Percentiles rank a stretch among this genome's conserved stretches.
Conservation (phyloP, 2,113 vertebrate genomes). For the Alectura lathami region DNA sequence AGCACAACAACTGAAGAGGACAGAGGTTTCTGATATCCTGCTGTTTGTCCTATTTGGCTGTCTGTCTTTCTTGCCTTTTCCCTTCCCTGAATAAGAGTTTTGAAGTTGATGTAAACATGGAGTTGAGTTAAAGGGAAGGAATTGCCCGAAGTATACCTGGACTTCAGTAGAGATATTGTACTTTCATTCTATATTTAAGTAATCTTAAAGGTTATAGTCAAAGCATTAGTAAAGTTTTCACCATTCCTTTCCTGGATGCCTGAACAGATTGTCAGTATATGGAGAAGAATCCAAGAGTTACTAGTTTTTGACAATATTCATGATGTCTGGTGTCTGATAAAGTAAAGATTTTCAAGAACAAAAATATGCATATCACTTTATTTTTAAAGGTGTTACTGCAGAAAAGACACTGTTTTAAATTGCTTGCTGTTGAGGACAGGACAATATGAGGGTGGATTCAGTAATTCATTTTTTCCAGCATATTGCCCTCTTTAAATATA, state of each 20-base stretch:
- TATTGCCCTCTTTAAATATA: not conserved
- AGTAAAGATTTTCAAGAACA: conserved; percentile 34
- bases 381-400: conserved; percentile 46
- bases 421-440: conserved; percentile 6
- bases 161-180: conserved; percentile 67
- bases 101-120: not conserved
- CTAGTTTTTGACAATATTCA: conserved; percentile 6
- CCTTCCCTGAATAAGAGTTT: conserved; percentile 49
- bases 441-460: conserved; percentile 9
- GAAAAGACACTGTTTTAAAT: conserved; percentile 31
- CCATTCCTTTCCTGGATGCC: conserved; percentile 23
- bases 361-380: conserved; percentile 45
- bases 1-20: not conserved
- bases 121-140: conserved; percentile 41
- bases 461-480: conserved; percentile 6
- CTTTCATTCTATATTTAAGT: conserved; percentile 70
- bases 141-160: conserved; percentile 36
- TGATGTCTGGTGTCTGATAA: conserved; percentile 2
- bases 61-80: not conserved
- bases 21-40: not conserved
- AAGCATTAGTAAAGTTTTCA: conserved; percentile 51
- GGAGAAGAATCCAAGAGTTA: conserved; percentile 51
- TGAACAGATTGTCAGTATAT: conserved; percentile 60
- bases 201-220: conserved; percentile 68
- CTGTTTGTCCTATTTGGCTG: not conserved